phyloP scores from a whole-genome alignment of 2,113 vertebrate genomes.

The Gallinago undulata region DNA sequence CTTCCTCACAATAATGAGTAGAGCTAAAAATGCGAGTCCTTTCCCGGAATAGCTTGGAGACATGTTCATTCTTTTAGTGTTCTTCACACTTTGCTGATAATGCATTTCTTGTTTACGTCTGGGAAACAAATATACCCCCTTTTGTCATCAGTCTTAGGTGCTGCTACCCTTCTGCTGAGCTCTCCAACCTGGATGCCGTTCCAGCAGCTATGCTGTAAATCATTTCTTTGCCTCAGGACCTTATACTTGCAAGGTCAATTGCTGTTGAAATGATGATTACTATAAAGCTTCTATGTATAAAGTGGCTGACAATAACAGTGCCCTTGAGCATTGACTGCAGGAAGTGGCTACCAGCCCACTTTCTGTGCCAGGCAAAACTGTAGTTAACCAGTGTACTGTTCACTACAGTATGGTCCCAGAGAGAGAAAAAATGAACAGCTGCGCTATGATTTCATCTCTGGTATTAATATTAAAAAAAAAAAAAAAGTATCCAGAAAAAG shows the following conservation, averaged over 20 bases:
- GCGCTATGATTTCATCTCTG: background rate
- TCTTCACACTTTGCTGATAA: slow-evolving; percentile 51
- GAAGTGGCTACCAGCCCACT: slow-evolving; percentile 18
- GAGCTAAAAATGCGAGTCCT: background rate
- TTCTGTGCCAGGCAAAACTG: background rate
- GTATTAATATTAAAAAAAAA: background rate
- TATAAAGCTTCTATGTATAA: slow-evolving; percentile 29
- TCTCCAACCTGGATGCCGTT: background rate
- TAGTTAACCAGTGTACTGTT: background rate
- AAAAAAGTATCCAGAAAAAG: background rate
- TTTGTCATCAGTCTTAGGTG: slow-evolving; percentile 4
- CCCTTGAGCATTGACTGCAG: slow-evolving; percentile 31
- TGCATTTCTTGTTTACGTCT: slow-evolving; percentile 24
- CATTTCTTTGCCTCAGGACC: slow-evolving; percentile 31
- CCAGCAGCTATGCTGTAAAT: slow-evolving; percentile 30
- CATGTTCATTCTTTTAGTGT: background rate
- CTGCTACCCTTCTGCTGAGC: background rate
- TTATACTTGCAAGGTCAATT: slow-evolving; percentile 62
- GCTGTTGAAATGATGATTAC: slow-evolving; percentile 49
- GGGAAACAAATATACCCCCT: background rate
- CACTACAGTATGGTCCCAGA: background rate
- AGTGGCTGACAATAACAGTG: slow-evolving; percentile 29
- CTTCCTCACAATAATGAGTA: background rate
- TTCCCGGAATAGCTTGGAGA: slow-evolving; percentile 8
- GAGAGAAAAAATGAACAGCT: background rate